Base-by-base conservation (phyloP, 2,888 invertebrate species). In the Pediacus dermestoides region DNA sequence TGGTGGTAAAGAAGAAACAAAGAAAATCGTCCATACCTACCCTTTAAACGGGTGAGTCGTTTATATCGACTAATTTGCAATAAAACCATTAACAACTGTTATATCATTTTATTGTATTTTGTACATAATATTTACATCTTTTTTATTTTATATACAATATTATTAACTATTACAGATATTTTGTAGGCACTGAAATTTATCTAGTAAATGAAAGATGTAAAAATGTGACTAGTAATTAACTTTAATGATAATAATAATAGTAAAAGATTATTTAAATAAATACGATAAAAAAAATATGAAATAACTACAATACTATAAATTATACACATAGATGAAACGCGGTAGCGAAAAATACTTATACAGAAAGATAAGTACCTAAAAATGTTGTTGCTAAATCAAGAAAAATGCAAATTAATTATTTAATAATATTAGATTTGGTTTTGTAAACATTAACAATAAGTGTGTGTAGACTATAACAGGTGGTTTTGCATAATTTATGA, bases 1-100 rank as follows among this genome's bases (percentile, higher is more conserved):
- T 21, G 47, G 41, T 4, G 57, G 52, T 9, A 53, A 54, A 44
- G 52, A 55, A 14, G 55, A 53, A 28, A 28, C 46, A 6, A 58
- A 58, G 27, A 55, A 52, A 48, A 50, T 58, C 25, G 46, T 58
- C 3, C 54, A 57, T 30, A 58, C 58, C 9, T 58, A 58, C 39
- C 58, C 58, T 9, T 39, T 58, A n/a, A 38, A 44, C 52, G 58
- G 49, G 56, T 57, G 52, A 58, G 57, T 53, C 53, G 55, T 34
- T 25, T 31, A 11, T 46, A 49, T 49, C 45, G 44, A 51, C 50
- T 47, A 31, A 43, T 18, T 18, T 18, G 21, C 6, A 18, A 18
- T 18, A 18, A 18, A 18, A 18, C 21, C 6, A n/a, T n/a, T n/a
- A n/a, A 6, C 6, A 18, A 18, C n/a, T 7, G n/a, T 18, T 18